These are phyloP conservation scores for Nephila pilipes DNA, from an alignment of 1,140 invertebrate species.

Conservation along the genomic window DNA sequence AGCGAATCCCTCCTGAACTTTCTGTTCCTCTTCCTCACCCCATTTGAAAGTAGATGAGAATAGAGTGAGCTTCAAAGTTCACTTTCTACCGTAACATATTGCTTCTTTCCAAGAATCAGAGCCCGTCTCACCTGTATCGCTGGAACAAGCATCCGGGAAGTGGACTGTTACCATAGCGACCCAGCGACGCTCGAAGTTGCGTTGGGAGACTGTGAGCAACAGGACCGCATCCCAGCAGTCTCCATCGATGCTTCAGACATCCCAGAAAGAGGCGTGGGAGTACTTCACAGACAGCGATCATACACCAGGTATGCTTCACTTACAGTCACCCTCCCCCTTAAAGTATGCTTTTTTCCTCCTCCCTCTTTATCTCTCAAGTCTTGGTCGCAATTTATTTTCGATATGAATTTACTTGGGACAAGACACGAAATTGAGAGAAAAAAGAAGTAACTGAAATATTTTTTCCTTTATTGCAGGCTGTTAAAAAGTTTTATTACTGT, in stretches of 20 bases:
- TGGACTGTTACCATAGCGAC: conserved; percentile 46
- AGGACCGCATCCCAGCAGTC: conserved; percentile 70
- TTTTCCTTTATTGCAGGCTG: background rate
- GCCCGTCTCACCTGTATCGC: conserved; percentile 49
- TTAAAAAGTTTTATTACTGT: background rate
- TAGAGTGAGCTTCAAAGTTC: conserved; percentile 6
- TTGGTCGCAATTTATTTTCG: background rate
- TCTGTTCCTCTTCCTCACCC: too few species aligned
- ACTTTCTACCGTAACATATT: conserved; percentile 27
- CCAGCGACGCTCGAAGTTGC: conserved; percentile 67
- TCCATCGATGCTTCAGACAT: conserved; percentile 35
- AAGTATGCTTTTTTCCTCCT: background rate
- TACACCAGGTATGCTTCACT: background rate
- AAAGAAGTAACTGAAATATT: background rate
- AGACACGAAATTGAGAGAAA: background rate
- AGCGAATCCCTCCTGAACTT: too few species aligned
- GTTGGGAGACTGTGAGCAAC: conserved; percentile 63
- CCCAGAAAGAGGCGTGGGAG: conserved; percentile 61
- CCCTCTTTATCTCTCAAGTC: too few species aligned
- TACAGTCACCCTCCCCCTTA: background rate
- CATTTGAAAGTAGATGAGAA: background rate
- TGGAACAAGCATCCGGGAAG: conserved; percentile 48
- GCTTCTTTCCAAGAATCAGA: background rate
- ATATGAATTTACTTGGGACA: background rate
- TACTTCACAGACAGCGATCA: background rate